Evolutionary conservation across 2,113 vertebrate species (phyloP).

Genomic region (Tapirus terrestris): DNA sequence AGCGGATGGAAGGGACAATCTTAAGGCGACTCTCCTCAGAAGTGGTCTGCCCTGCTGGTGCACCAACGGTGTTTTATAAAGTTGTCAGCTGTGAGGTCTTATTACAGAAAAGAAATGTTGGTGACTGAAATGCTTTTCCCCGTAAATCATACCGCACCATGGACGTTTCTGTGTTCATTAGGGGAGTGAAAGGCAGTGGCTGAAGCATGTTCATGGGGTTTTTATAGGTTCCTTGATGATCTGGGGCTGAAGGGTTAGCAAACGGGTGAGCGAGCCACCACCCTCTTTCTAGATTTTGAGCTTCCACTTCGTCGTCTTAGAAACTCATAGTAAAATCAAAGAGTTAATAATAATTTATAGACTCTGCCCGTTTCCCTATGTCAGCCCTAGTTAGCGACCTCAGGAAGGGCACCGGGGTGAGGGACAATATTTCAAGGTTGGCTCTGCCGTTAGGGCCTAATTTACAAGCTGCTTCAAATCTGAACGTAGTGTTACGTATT

Average conservation of each 20-base stretch:
- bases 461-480: conserved; percentile 65
- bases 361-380: conserved; percentile 54
- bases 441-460: conserved; percentile 8
- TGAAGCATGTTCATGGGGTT: conserved; percentile 58
- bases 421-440: conserved; percentile 58
- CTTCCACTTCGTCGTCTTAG: conserved; percentile 37
- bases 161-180: conserved; percentile 85
- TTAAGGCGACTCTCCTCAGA: conserved; percentile 60
- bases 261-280: conserved; percentile 23
- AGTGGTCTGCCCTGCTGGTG: conserved; percentile 18
- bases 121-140: conserved; percentile 80
- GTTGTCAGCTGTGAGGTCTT: conserved; percentile 78
- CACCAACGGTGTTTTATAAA: conserved; percentile 78
- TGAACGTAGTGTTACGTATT: background rate
- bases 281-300: conserved; percentile 53
- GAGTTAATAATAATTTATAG: conserved; percentile 80
- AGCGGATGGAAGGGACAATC: conserved; percentile 1
- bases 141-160: conserved; percentile 82
- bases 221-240: conserved; percentile 83
- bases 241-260: conserved; percentile 81
- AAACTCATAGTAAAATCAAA: conserved; percentile 77
- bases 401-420: conserved; percentile 72
- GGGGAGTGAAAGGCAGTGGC: conserved; percentile 70
- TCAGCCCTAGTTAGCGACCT: conserved; percentile 74
- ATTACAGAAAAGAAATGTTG: conserved; percentile 80